Evolutionary conservation across 2,113 vertebrate genomes (phyloP), one percentile per base, ranked within the genome.

Genomic region (Rhinichthys klamathensis): DNA sequence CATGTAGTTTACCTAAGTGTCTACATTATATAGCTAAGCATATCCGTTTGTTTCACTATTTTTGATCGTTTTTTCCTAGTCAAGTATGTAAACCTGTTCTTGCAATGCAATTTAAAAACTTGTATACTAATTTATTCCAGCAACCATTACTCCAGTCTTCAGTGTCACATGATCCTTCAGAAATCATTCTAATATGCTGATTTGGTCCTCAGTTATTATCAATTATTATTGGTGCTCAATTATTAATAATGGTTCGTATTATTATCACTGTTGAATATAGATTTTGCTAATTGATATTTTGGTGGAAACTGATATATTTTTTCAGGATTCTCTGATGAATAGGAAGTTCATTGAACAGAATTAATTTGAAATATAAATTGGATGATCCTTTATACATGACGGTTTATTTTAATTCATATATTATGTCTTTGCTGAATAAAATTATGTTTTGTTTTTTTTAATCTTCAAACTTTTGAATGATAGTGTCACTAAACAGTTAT

Each of bases 111-210:
- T 72, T 41, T 41, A 72, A 72, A 12, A 11, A 23, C 15, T 41
- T 38, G 3, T 27, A 63, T 69, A 35, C 13, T 18, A 23, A 15
- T 69, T 69, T 69, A 69, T 16, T 69, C 61, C 30, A 46, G 13
- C 23, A 49, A n/a, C 6, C n/a, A 75, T 75, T 75, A 27, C 23
- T 69, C 6, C 65, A 16, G 12, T 69, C 25, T 30, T 7, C 4
- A 69, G 15, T 65, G 61, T 69, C 65, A 69, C 65, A 30, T 69
- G 65, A 69, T 69, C 30, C 15, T 35, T 69, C 60, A 25, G n/a
- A 27, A 63, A 63, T 25, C n/a, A 27, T 25, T 25, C n/a, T 12
- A 12, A 5, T 61, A 60, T 56, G 54, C 18, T 8, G 16, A 51
- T 61, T 25, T 63, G n/a, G 25, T 25, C 11, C 60, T 63, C 54